Evolutionary conservation across 1,140 invertebrate species (phyloP).

Genomic region (Aradophagus sp.): DNA sequence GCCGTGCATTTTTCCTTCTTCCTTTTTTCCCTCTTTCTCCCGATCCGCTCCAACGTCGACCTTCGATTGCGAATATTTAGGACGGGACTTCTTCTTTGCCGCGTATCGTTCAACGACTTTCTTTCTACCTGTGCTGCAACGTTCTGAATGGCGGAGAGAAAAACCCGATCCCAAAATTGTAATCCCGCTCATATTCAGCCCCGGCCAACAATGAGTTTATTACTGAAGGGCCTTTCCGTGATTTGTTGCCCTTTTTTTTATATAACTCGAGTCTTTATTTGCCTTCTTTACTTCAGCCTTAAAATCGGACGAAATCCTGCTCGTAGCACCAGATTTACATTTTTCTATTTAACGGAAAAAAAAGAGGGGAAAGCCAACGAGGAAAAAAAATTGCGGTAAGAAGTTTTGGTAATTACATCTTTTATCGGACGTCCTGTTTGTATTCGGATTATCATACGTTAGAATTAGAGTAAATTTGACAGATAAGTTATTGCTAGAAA

Average conservation of each 20-base stretch:
- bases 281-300: constrained; percentile 13
- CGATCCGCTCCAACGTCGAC: neutral
- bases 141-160: constrained; percentile 34
- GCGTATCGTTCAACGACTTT: constrained; percentile 59
- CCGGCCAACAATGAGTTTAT: constrained; percentile 50
- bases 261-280: constrained; percentile 40
- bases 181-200: constrained; percentile 53
- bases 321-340: constrained; percentile 45
- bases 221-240: constrained; percentile 42
- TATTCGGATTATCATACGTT: constrained; percentile 32
- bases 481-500: constrained; percentile 6
- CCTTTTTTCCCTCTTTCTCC: no score
- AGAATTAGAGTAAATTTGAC: constrained; percentile 28
- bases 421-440: constrained; percentile 40
- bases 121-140: constrained; percentile 47
- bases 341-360: constrained; percentile 37
- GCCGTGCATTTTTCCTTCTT: constrained; percentile 26
- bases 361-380: neutral
- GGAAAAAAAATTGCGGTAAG: constrained; percentile 11
- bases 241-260: constrained; percentile 51
- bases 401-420: constrained; percentile 18
- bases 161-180: constrained; percentile 54
- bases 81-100: constrained; percentile 39
- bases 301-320: constrained; percentile 11
- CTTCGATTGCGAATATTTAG: constrained; percentile 54